Evolutionary conservation across 2,113 vertebrate genomes (phyloP).

Genomic region (Choloepus hoffmanni): DNA sequence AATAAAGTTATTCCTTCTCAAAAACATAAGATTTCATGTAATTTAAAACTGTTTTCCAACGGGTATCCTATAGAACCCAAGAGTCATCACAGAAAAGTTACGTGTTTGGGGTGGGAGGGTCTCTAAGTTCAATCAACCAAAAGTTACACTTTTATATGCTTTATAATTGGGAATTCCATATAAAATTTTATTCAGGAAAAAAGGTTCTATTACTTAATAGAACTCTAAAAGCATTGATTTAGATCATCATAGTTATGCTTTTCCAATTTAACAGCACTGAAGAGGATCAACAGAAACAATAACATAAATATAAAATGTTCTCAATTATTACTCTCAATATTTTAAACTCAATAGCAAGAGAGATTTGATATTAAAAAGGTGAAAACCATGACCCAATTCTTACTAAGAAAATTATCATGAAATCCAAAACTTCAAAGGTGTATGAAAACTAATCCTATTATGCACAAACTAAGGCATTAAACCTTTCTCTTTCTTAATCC

Average conservation of each 20-base stretch:
- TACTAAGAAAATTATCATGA: constrained; percentile 44
- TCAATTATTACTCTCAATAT: neutral
- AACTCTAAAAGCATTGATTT: neutral
- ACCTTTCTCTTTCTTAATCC: constrained; percentile 21
- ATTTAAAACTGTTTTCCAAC: neutral
- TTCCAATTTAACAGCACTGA: neutral
- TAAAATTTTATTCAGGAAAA: constrained; percentile 1
- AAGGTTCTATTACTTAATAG: neutral
- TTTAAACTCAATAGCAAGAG: neutral
- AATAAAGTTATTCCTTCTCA: neutral
- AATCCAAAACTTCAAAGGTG: neutral
- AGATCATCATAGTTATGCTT: neutral
- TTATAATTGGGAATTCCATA: neutral
- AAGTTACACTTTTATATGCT: neutral
- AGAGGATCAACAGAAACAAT: neutral
- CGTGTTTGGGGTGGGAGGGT: neutral
- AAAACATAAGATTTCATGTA: neutral
- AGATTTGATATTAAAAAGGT: constrained; percentile 21
- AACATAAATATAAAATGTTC: constrained; percentile 3
- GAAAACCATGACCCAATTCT: neutral
- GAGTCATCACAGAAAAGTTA: neutral
- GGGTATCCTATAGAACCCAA: neutral
- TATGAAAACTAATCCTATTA: constrained; percentile 29
- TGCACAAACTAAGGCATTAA: constrained; percentile 6
- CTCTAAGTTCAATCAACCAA: neutral